Base-by-base conservation (phyloP, 2,113 vertebrate species). In the Tragelaphus buxtoni region DNA sequence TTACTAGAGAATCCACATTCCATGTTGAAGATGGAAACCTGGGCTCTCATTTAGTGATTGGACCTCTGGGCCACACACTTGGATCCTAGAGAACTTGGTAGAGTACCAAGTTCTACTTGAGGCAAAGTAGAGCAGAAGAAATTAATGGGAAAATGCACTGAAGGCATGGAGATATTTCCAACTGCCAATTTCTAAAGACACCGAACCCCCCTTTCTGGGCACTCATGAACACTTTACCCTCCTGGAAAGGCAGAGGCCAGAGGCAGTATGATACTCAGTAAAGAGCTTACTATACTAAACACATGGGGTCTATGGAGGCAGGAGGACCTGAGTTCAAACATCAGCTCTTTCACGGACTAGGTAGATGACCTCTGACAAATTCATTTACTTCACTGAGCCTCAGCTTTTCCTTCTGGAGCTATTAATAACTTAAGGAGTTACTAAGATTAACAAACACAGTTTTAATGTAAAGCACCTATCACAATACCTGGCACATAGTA, bases 401-500 rank as follows among this genome's bases (percentile, higher is more conserved):
- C 56, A 86, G 49, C 51, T 92, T 94, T 86, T n/a, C 39, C 45
- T 22, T 89, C 10, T 72, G 12, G 51, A 87, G 10, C 56, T 83
- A 90, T 65, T 94, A 88, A 32, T 88, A 95, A 77, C 17, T 93
- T 87, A 92, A 63, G 49, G 51, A 93, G 45, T 85, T 86, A 93
- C 17, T 72, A 97, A 92, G 63, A 90, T 80, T 81, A 97, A 81
- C 9, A 32, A 26, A 82, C 18, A 86, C 55, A 88, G 82, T 79
- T 79, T 76, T 7, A 42, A 96, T 82, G 86, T 95, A 92, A 94
- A 95, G 20, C 58, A 95, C 60, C 39, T 80, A 74, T 9, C 61
- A 95, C 79, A 91, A 32, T 49, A 91, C 11, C 45, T 77, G 76
- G 69, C 65, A 95, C 42, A 93, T 3, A 91, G 55, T n/a, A 95